These are phyloP conservation scores for Pheosia gnoma DNA, from an alignment of 2,888 invertebrate species.

Conservation along the genomic window DNA sequence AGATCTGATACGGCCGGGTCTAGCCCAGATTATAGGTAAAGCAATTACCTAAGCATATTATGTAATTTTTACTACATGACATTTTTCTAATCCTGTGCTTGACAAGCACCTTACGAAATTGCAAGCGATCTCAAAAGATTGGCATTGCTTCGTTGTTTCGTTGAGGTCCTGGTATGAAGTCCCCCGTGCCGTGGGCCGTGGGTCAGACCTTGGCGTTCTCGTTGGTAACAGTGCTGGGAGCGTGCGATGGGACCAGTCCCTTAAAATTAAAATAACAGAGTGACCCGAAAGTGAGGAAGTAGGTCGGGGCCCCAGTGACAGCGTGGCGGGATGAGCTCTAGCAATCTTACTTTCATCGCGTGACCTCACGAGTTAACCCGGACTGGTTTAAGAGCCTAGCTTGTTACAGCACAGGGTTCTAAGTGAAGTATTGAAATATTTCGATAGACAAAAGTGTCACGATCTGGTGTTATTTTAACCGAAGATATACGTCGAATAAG, in stretches of 20 bases:
- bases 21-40: slow-evolving; percentile 3
- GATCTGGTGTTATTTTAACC: no score
- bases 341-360: slow-evolving; percentile 70
- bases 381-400: slow-evolving; percentile 25
- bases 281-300: slow-evolving; percentile 20
- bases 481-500: no score
- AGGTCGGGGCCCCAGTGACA: slow-evolving; percentile 32
- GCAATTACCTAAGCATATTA: slow-evolving; percentile 5
- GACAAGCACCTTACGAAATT: no score
- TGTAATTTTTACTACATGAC: background rate
- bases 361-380: slow-evolving; percentile 70
- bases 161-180: no score
- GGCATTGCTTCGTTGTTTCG: no score
- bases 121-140: no score
- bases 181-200: no score
- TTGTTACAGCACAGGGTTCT: slow-evolving; percentile 32
- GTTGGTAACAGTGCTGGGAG: no score
- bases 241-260: no score
- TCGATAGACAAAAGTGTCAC: no score
- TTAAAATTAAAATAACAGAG: background rate
- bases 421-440: background rate
- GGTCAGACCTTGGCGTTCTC: no score
- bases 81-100: no score
- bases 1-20: background rate
- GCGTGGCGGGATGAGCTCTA: slow-evolving; percentile 16